Base-by-base conservation (phyloP, 2,113 vertebrate species). In the Psittacus erithacus region DNA sequence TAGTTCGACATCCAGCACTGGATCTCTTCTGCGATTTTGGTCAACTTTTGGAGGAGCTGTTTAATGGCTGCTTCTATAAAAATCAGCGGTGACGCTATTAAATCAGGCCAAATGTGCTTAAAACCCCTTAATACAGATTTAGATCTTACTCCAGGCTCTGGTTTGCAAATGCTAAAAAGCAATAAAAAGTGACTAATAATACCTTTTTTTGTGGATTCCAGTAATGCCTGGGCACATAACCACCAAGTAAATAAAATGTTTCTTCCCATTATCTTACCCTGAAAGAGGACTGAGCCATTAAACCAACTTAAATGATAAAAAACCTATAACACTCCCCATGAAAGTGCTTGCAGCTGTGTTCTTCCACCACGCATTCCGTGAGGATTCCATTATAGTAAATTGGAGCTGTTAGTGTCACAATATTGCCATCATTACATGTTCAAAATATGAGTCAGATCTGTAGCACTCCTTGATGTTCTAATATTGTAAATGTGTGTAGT, bases 321-420 rank as follows among this genome's bases (percentile, higher is more conserved):
- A 95, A 60, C 10, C 31, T 33, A 47, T 84, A 93, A 75, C 27
- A 18, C 29, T 90, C 60, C 44, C 43, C 29, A 18, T 75, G 65
- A 60, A 95, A 96, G 15, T 94, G 73, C 95, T 88, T 93, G 93
- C 95, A 94, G 93, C 92, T 96, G 88, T 86, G 86, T 84, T 95
- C 88, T 90, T 92, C 79, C 39, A 62, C 69, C 47, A 68, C 6
- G 3, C 22, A 7, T 75, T 81, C 52, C 1, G 2, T 52, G 57
- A 93, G 60, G 60, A 83, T 95, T 68, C 74, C 76, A 77, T 89
- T 95, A 85, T 27, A 82, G 88, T 93, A 93, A 96, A 95, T 82
- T 86, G 69, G 88, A 93, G 65, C 83, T 85, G 77, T 95, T 94
- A 92, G 53, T 94, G 95, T 97, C 93, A 95, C 41, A 97, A 95